A percentile compares a stretch with the other conserved stretches of the same genome.
Conservation (phyloP, 2,888 invertebrate genomes). For the Hirtodrosophila confusa region DNA sequence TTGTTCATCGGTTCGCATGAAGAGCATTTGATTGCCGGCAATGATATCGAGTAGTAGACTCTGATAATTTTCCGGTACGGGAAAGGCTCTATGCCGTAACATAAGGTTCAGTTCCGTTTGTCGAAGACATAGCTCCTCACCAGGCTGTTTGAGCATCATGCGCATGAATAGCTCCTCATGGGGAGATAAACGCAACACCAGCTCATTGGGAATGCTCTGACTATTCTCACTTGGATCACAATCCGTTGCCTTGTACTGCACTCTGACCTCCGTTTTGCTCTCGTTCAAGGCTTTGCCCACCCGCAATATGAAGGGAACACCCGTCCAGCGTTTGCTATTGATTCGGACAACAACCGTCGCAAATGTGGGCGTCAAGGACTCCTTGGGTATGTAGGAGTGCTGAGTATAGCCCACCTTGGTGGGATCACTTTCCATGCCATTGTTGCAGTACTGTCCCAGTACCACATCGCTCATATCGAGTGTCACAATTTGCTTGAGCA, state of each 20-base stretch:
- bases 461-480: conserved; percentile 51
- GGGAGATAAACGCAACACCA: conserved; percentile 52
- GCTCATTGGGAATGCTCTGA: conserved; percentile 46
- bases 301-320: conserved; percentile 64
- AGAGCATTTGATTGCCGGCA: conserved; percentile 61
- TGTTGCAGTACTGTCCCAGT: conserved; percentile 61
- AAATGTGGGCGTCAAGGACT: conserved; percentile 64
- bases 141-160: conserved; percentile 51
- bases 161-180: conserved; percentile 68
- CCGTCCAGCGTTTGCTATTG: conserved; percentile 57
- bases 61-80: conserved; percentile 8
- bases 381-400: conserved; percentile 63
- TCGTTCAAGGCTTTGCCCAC: conserved; percentile 64
- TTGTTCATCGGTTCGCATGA: conserved; percentile 72
- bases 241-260: conserved; percentile 56
- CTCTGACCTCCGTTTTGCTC: conserved; percentile 56
- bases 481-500: conserved; percentile 48
- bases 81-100: conserved; percentile 17
- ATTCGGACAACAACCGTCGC: conserved; percentile 56
- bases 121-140: conserved; percentile 42
- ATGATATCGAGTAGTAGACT: conserved; percentile 55
- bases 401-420: conserved; percentile 60
- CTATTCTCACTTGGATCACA: conserved; percentile 33
- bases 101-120: conserved; percentile 47
- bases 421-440: conserved; percentile 48